Conservation (phyloP, 2,888 invertebrate species). For the Xylocampa areola region DNA sequence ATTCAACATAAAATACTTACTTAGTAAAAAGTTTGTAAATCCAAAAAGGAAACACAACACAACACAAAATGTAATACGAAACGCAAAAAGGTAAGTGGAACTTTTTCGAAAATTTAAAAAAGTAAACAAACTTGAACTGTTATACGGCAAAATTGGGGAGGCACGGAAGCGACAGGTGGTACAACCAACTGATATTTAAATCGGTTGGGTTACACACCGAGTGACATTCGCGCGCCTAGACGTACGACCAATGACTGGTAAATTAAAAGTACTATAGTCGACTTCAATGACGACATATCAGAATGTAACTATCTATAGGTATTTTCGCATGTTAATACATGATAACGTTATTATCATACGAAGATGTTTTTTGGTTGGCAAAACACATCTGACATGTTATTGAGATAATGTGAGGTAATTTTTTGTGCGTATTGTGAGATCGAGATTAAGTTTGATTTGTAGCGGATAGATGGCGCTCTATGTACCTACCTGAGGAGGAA, state of each 20-base stretch:
- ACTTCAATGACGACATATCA: conserved; percentile 37
- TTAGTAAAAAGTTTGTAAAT: conserved; percentile 20
- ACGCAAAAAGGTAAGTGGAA: neutral
- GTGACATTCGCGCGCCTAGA: conserved; percentile 38
- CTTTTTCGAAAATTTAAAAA: conserved; percentile 20
- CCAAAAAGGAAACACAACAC: conserved; percentile 34
- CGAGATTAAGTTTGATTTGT: neutral
- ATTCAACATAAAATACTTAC: conserved; percentile 23
- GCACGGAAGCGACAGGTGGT: conserved; percentile 1
- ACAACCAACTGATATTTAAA: conserved; percentile 36
- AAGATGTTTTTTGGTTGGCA: conserved; percentile 32
- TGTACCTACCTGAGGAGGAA: neutral
- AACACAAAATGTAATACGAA: conserved; percentile 26
- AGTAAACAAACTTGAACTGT: conserved; percentile 42
- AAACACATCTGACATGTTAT: conserved; percentile 18
- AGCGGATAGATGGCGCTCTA: conserved; percentile 14
- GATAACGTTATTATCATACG: conserved; percentile 45
- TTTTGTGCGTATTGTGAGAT: conserved; percentile 8
- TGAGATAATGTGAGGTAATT: neutral
- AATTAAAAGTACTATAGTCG: neutral
- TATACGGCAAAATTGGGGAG: conserved; percentile 28
- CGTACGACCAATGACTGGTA: conserved; percentile 40
- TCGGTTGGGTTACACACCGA: conserved; percentile 32
- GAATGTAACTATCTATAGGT: conserved; percentile 26
- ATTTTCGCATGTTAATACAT: conserved; percentile 29